Conservation (phyloP, 2,797 vertebrate species). For the Danio albolineatus region DNA sequence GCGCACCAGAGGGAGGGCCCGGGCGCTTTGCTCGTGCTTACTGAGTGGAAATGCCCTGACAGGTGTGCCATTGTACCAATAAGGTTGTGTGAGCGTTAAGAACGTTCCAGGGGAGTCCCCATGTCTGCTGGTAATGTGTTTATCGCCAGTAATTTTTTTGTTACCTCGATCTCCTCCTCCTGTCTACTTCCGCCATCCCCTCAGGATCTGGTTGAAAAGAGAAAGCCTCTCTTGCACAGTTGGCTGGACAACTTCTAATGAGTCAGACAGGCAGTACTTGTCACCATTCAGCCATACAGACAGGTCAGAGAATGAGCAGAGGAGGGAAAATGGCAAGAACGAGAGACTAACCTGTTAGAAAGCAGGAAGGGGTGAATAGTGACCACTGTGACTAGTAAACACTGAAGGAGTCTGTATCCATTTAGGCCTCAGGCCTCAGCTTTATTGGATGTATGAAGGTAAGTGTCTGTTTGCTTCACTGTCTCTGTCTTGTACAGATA, state of each 20-base stretch:
- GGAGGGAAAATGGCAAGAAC: constrained; percentile 35
- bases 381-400: constrained; percentile 33
- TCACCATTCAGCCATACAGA: constrained; percentile 60
- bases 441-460: constrained; percentile 10
- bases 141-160: constrained; percentile 52
- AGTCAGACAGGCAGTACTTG: constrained; percentile 69
- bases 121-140: constrained; percentile 57
- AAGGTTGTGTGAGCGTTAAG: constrained; percentile 64
- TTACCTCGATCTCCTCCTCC: constrained; percentile 39
- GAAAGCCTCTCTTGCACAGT: constrained; percentile 78
- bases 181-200: constrained; percentile 51
- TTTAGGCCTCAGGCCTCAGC: constrained; percentile 22
- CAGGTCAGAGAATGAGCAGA: constrained; percentile 58
- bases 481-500: background rate
- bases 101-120: constrained; percentile 53
- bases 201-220: constrained; percentile 58
- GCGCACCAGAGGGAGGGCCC: constrained; percentile 70
- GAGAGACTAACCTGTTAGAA: constrained; percentile 38
- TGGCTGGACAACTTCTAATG: constrained; percentile 70
- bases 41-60: constrained; percentile 83
- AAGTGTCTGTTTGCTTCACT: constrained; percentile 23
- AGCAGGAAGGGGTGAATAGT: constrained; percentile 42
- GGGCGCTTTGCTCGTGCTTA: constrained; percentile 83
- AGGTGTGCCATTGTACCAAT: constrained; percentile 84
- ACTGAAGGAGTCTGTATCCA: constrained; percentile 1